phyloP scores from a whole-genome alignment of 2,113 vertebrate genomes.

The Scomber colias region DNA sequence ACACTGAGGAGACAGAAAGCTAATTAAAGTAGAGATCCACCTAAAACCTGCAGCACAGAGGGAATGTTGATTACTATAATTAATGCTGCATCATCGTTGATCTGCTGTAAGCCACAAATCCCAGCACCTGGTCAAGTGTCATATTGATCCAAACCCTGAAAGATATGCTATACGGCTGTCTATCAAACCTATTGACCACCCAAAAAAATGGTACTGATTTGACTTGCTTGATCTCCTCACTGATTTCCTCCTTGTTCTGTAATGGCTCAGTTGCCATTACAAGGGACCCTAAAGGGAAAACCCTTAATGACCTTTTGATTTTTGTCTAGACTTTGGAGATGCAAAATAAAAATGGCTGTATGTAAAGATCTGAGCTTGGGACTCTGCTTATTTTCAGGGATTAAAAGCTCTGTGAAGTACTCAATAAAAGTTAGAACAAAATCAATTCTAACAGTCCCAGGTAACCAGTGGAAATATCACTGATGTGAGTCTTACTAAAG shows the following conservation, averaged over 20 bases:
- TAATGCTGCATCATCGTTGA: conserved; percentile 6
- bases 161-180: background rate
- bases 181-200: conserved; percentile 28
- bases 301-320: conserved; percentile 57
- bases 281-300: conserved; percentile 25
- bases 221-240: conserved; percentile 46
- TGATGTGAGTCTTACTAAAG: background rate
- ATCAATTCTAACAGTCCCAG: conserved; percentile 22
- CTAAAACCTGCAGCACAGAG: background rate
- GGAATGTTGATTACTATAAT: background rate
- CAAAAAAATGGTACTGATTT: conserved; percentile 35
- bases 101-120: conserved; percentile 10
- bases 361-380: conserved; percentile 23
- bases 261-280: conserved; percentile 33
- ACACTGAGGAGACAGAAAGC: background rate
- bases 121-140: background rate
- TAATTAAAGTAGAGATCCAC: conserved; percentile 17
- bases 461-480: conserved; percentile 2
- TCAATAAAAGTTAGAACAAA: conserved; percentile 28
- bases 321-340: conserved; percentile 30
- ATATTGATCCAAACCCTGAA: too few species aligned
- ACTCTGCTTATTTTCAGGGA: conserved; percentile 9
- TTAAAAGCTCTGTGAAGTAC: conserved; percentile 35
- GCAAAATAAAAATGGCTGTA: conserved; percentile 19
- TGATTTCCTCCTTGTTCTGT: conserved; percentile 34